These are phyloP conservation scores for Aphidius gifuensis DNA, from an alignment of 1,140 invertebrate species.

Conservation along the genomic window DNA sequence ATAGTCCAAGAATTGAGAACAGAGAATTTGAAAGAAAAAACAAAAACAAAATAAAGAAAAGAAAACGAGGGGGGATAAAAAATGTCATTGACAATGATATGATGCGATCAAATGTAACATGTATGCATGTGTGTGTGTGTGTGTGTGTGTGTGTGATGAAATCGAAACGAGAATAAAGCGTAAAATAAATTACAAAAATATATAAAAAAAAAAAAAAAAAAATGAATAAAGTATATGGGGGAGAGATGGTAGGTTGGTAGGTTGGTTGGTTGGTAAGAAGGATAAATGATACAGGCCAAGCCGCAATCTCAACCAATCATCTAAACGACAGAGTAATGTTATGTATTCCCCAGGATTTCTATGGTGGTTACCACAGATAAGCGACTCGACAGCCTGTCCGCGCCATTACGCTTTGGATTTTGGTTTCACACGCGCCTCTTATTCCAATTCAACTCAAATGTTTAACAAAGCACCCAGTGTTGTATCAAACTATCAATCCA, in stretches of 20 bases:
- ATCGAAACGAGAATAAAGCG: not conserved
- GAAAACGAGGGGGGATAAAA: no score
- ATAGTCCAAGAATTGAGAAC: no score
- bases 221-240: not conserved
- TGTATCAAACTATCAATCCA: no score
- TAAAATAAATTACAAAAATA: not conserved
- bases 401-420: conserved; percentile 40
- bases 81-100: no score
- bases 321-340: conserved; percentile 44
- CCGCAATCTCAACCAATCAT: conserved; percentile 44
- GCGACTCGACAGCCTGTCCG: conserved; percentile 39
- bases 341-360: conserved; percentile 42
- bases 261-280: not conserved
- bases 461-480: no score
- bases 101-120: not conserved
- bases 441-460: not conserved
- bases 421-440: conserved; percentile 25
- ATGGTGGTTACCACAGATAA: conserved; percentile 38
- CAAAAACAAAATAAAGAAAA: no score
- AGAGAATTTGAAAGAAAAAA: no score
- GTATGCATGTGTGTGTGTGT: not conserved
- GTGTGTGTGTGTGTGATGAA: not conserved
- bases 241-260: not conserved
- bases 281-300: conserved; percentile 8
- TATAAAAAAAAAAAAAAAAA: not conserved